Evolutionary conservation across 2,113 vertebrate species (phyloP).

Genomic region (Desmodus rotundus): DNA sequence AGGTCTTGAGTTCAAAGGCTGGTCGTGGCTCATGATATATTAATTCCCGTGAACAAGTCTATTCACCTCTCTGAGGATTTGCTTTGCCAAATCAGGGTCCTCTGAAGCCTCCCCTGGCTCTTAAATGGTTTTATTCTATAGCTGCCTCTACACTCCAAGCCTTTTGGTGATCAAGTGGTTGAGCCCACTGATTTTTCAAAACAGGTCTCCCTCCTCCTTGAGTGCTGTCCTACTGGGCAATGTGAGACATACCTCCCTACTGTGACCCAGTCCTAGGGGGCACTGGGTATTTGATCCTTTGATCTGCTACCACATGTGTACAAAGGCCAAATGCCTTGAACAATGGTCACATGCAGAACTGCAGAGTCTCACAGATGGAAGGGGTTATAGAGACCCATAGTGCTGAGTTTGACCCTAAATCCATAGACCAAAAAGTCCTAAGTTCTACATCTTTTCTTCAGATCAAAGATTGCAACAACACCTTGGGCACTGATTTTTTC

Average conservation of each 20-base stretch:
- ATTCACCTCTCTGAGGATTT: neutral
- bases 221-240: neutral
- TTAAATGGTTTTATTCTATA: neutral
- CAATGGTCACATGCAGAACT: neutral
- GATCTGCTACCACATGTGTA: neutral
- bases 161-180: neutral
- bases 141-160: no score
- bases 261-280: neutral
- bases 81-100: neutral
- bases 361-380: neutral
- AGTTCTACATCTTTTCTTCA: neutral
- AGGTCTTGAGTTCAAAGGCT: neutral
- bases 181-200: neutral
- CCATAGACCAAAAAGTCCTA: neutral
- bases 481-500: neutral
- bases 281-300: neutral
- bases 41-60: neutral
- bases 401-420: neutral
- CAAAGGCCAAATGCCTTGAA: neutral
- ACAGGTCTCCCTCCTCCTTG: neutral
- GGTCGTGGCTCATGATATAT: neutral
- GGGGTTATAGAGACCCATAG: neutral
- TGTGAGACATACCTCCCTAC: neutral
- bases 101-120: neutral
- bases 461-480: neutral